phyloP scores from a whole-genome alignment of 1,140 invertebrate genomes.

The Apocrypta bakeri region DNA sequence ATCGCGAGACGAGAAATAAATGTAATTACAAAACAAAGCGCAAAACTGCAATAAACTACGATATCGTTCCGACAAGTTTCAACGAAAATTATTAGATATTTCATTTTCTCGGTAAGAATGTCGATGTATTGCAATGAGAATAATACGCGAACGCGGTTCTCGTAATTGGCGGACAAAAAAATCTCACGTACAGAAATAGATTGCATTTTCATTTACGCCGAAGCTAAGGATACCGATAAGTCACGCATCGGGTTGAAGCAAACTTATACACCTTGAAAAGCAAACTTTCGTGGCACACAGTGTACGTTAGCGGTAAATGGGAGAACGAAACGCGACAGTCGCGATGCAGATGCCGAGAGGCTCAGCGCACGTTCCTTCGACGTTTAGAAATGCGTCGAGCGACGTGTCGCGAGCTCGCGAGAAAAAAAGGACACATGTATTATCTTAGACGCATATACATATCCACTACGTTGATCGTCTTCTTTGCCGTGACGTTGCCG shows the following conservation, averaged over 20 bases:
- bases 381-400: not conserved
- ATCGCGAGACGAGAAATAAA: too few species aligned
- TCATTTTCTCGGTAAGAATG: too few species aligned
- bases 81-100: too few species aligned
- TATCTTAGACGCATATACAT: too few species aligned
- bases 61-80: too few species aligned
- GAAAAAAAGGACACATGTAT: not conserved
- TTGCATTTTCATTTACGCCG: not conserved
- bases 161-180: not conserved
- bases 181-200: not conserved
- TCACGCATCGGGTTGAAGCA: not conserved
- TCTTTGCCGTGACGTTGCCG: conserved; percentile 10
- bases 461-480: not conserved
- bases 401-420: not conserved
- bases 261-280: not conserved
- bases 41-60: too few species aligned
- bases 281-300: not conserved
- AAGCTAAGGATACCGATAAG: not conserved
- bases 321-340: not conserved
- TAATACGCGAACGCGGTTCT: too few species aligned
- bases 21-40: too few species aligned
- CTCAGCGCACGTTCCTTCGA: not conserved
- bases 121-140: too few species aligned
- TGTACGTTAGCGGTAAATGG: conserved; percentile 3
- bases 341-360: not conserved